Evolutionary conservation across 1,140 invertebrate species (phyloP).

Genomic region (Ostrea edulis): DNA sequence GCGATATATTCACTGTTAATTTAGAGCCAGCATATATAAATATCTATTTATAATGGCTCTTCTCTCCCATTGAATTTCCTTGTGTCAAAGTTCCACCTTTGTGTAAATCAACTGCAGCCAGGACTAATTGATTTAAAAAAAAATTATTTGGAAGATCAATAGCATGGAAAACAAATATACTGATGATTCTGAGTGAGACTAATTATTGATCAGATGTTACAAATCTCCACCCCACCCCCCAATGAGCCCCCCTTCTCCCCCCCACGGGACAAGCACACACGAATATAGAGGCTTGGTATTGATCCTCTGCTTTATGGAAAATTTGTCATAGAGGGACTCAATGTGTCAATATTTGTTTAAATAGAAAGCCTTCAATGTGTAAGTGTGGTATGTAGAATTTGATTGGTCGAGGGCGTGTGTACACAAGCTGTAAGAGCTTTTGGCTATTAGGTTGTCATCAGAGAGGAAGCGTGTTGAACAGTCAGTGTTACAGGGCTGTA

Average conservation of each 20-base stretch:
- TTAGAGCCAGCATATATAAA: slow-evolving; percentile 8
- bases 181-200: background rate
- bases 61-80: background rate
- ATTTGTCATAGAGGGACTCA: slow-evolving; percentile 59
- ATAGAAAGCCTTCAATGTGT: slow-evolving; percentile 62
- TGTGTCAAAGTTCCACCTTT: slow-evolving; percentile 6
- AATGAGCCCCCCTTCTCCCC: background rate
- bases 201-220: slow-evolving; percentile 28
- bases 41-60: slow-evolving; percentile 8
- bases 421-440: slow-evolving; percentile 58
- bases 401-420: slow-evolving; percentile 59
- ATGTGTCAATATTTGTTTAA: slow-evolving; percentile 63
- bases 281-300: slow-evolving; percentile 33
- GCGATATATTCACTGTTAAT: slow-evolving; percentile 26
- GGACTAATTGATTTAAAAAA: slow-evolving; percentile 5
- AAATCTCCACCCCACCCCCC: background rate
- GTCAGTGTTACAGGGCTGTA: slow-evolving; percentile 24
- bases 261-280: background rate
- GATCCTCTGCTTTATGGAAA: slow-evolving; percentile 47
- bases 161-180: background rate
- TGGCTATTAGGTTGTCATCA: slow-evolving; percentile 61
- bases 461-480: slow-evolving; percentile 26
- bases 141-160: slow-evolving; percentile 18
- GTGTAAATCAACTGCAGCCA: slow-evolving; percentile 4
- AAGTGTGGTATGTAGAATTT: slow-evolving; percentile 58